Base-by-base conservation (phyloP, 2,888 invertebrate genomes). In the Drosophila seclusa region DNA sequence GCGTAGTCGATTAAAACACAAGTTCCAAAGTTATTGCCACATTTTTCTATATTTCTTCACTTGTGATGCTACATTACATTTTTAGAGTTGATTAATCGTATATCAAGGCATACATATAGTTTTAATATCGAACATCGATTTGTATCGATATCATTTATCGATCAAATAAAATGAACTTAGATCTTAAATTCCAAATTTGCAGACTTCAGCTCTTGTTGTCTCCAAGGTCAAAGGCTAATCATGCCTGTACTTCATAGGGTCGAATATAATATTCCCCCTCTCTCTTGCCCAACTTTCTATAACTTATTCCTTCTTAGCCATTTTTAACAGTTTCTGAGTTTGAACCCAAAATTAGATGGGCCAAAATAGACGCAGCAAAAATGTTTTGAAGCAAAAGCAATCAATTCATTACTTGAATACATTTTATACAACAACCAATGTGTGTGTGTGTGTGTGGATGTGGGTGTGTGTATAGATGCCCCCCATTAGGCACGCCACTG, bases 401-500 rank as follows among this genome's bases (percentile, higher is more conserved):
- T 21, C 45, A 45, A 13, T 13, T 13, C 21, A 45, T 21, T 45
- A 13, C 2, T 21, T 45, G 45, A 21, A 4, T 42, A 18, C 11
- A n/a, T 11, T 42, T 11, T 6, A 21, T 24, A 1, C 21, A 21
- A 8, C 16, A 24, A 4, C 4, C 21, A 45, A 16, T 45, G 21
- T 24, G 24, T 45, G 45, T 45, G 6, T 42, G 0, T 2, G n/a
- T 3, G 5, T 6, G 21, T 6, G 21, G 8, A 2, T 4, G 24
- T 45, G 45, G 4, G 8, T 24, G 45, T 45, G 21, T 16, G 16
- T 16, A 45, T 16, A 21, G 21, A 21, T 45, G 45, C 68, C 61
- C 67, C 69, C 61, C 54, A 50, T 42, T 45, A 54, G 11, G 45
- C 16, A 36, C 48, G 54, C 71, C 69, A 58, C 69, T 64, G 62